These are phyloP conservation scores for Scytalopus superciliaris DNA, from an alignment of 2,113 vertebrate genomes.

Conservation along the genomic window DNA sequence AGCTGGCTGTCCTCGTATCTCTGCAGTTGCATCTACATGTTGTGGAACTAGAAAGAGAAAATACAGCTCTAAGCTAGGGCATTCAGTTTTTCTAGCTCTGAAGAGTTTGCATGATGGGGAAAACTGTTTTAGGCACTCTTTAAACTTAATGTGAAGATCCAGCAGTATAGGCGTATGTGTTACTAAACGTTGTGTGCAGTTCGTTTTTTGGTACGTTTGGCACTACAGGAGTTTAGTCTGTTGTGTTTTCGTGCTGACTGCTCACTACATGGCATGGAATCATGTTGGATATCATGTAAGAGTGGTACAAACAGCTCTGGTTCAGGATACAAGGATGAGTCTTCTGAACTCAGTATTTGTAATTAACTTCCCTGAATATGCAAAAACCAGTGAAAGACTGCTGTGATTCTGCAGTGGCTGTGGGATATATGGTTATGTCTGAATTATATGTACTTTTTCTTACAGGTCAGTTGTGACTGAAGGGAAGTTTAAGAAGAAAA, in stretches of 20 bases:
- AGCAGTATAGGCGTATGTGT: background rate
- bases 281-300: background rate
- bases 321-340: background rate
- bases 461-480: conserved; percentile 67
- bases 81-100: background rate
- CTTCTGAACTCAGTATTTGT: background rate
- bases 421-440: background rate
- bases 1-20: fast-evolving
- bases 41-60: background rate
- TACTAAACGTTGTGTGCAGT: background rate
- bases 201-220: background rate
- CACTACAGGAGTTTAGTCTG: background rate
- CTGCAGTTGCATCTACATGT: background rate
- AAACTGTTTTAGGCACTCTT: background rate
- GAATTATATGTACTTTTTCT: background rate
- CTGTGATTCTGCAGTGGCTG: background rate
- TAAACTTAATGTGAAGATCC: background rate
- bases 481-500: conserved; percentile 81
- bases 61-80: background rate
- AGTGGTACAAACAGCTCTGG: background rate
- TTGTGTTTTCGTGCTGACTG: background rate
- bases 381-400: background rate
- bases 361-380: background rate
- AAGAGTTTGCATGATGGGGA: background rate
- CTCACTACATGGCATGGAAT: fast-evolving